Conservation (phyloP, 2,113 vertebrate genomes). For the Mixornis gularis region DNA sequence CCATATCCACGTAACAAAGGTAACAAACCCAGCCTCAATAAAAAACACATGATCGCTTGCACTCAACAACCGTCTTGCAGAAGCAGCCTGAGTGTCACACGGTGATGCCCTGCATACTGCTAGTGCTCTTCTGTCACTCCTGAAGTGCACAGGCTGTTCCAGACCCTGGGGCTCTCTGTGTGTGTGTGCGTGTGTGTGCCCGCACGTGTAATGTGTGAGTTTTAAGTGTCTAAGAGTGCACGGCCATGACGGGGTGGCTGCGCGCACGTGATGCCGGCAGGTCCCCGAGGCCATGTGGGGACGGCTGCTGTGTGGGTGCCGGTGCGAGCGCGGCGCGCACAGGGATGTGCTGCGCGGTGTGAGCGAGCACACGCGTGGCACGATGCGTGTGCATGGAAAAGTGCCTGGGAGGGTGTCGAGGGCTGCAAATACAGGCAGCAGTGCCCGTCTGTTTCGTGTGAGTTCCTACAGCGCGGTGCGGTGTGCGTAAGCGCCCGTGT, state of each 20-base stretch:
- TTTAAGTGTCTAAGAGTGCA: accelerated
- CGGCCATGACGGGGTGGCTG: accelerated
- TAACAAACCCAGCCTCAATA: not conserved
- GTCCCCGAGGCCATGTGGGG: accelerated
- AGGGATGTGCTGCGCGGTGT: accelerated
- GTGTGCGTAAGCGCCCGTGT: accelerated
- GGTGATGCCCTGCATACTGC: accelerated
- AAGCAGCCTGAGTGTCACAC: not conserved
- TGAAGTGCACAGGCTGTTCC: too few species aligned
- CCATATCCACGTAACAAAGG: accelerated
- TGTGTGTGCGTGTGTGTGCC: accelerated
- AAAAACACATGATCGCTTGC: not conserved
- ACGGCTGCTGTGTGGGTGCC: accelerated
- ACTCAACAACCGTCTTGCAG: too few species aligned
- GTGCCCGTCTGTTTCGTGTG: accelerated
- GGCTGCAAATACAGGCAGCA: accelerated
- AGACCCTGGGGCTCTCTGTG: not conserved
- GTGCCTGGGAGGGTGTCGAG: accelerated
- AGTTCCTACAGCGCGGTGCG: accelerated
- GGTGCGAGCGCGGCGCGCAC: accelerated
- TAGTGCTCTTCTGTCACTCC: too few species aligned
- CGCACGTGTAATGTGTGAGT: accelerated
- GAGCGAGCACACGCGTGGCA: too few species aligned
- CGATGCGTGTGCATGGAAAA: too few species aligned
- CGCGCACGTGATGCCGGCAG: accelerated